phyloP scores from a whole-genome alignment of 2,797 vertebrate genomes.

The Sebastes oblongus region DNA sequence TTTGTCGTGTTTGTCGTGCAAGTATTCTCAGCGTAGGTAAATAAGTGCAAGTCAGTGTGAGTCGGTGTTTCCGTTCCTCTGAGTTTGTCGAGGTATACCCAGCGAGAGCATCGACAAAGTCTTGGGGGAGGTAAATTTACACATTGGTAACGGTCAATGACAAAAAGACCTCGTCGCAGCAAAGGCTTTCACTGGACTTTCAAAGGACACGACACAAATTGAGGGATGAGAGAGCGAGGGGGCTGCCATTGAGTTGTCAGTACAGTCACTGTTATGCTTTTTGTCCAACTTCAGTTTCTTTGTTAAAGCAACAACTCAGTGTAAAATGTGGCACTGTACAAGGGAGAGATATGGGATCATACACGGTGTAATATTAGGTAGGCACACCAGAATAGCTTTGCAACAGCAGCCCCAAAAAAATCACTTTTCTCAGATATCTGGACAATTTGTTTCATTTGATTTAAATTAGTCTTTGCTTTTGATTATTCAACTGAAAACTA shows the following conservation, averaged over 20 bases:
- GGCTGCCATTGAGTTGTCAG: neutral
- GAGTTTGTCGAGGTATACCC: slow-evolving; percentile 27
- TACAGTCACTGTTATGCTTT: neutral
- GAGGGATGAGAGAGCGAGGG: neutral
- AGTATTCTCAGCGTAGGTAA: slow-evolving; percentile 46
- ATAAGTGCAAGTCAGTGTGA: slow-evolving; percentile 26
- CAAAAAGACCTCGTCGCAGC: neutral
- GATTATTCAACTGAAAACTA: neutral
- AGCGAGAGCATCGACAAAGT: slow-evolving; percentile 21
- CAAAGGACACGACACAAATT: slow-evolving; percentile 7
- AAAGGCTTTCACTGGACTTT: slow-evolving; percentile 7
- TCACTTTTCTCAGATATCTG: neutral
- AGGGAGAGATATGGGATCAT: neutral
- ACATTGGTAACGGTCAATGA: slow-evolving; percentile 33
- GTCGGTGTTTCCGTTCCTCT: neutral
- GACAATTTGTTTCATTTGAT: neutral
- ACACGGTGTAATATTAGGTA: neutral
- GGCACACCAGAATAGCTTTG: neutral
- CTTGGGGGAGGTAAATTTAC: slow-evolving; percentile 20
- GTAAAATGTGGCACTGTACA: neutral
- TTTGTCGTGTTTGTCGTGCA: slow-evolving; percentile 48
- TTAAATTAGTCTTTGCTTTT: neutral
- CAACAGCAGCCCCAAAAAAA: neutral
- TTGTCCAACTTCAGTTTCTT: neutral
- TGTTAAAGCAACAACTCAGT: neutral